These are phyloP conservation scores for Peromyscus aztecus DNA, from an alignment of 2,797 vertebrate species.

Conservation along the genomic window DNA sequence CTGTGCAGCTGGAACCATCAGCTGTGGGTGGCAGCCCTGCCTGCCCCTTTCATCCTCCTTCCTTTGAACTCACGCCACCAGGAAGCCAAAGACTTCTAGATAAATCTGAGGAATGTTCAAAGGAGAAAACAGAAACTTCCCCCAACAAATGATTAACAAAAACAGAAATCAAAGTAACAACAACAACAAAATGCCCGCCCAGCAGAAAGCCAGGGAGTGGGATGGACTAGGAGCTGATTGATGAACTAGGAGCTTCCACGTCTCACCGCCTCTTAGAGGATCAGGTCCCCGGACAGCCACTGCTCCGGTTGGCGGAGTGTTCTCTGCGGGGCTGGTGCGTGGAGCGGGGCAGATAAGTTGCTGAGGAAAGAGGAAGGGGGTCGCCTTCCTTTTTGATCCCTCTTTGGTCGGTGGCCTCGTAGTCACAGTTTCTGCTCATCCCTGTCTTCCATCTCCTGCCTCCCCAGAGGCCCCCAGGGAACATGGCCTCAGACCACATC, in stretches of 20 bases:
- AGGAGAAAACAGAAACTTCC: neutral
- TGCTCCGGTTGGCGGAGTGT: neutral
- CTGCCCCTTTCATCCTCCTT: neutral
- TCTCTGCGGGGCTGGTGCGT: too few relatives aligned
- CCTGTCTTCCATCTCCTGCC: neutral
- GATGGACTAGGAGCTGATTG: neutral
- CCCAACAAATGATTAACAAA: neutral
- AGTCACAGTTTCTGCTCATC: neutral
- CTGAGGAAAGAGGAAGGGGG: neutral
- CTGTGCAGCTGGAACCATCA: neutral
- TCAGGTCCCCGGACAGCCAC: neutral
- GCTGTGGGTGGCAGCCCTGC: neutral
- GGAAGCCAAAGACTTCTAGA: neutral
- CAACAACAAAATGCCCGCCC: neutral
- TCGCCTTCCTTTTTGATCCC: neutral
- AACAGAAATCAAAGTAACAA: neutral
- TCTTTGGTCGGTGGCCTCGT: neutral
- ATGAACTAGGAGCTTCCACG: too few relatives aligned
- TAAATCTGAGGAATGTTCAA: neutral
- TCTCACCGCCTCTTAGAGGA: neutral
- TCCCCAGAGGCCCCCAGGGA: neutral
- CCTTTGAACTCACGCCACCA: neutral
- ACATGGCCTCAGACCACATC: neutral
- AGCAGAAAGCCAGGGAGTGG: neutral
- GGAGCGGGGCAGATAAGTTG: neutral